Conservation (phyloP, 35 echinoderm and acorn worm genomes). For the Heliocidaris erythrogramma region DNA sequence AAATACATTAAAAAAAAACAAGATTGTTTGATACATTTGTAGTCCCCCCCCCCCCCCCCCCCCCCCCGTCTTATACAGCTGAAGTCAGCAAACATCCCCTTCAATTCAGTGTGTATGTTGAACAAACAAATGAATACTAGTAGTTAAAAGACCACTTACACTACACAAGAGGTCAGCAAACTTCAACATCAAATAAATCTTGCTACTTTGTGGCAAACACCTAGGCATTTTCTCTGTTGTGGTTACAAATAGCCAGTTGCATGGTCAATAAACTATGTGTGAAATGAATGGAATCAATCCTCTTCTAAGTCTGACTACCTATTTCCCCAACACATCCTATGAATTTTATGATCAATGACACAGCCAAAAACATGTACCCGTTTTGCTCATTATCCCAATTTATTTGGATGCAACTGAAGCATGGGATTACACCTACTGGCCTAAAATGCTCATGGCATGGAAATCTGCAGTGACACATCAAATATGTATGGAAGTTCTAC, state of each 20-base stretch:
- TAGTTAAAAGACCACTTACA: background rate
- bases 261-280: background rate
- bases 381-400: too few species aligned
- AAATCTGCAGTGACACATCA: too few species aligned
- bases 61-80: background rate
- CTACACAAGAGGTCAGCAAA: background rate
- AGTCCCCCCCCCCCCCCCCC: background rate
- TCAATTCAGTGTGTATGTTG: background rate
- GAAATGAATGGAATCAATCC: background rate
- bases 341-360: too few species aligned
- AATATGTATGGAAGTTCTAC: slow-evolving; percentile 36
- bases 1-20: too few species aligned
- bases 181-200: background rate
- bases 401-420: too few species aligned
- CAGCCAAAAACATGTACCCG: too few species aligned
- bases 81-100: background rate
- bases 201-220: background rate
- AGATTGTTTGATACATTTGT: background rate
- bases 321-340: too few species aligned
- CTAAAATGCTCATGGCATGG: too few species aligned
- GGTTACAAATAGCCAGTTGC: background rate
- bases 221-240: background rate
- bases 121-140: background rate
- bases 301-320: too few species aligned
- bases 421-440: too few species aligned